A percentile compares a stretch with the other conserved stretches of the same genome.
These are phyloP conservation scores for Hyles euphorbiae DNA, from an alignment of 1,140 invertebrate genomes.

Conservation along the genomic window DNA sequence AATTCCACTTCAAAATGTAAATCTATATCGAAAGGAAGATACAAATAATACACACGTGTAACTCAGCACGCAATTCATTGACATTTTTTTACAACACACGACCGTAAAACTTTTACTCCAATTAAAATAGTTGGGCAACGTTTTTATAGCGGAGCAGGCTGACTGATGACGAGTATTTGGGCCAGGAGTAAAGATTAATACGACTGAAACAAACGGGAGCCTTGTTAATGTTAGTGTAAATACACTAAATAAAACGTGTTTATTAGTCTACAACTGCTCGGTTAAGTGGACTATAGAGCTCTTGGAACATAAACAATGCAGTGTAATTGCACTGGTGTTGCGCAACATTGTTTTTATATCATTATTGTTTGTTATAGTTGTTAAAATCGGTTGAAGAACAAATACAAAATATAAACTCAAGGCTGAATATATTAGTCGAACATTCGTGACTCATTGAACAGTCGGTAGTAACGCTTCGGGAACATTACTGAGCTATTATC, in stretches of 20 bases:
- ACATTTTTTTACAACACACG: slow-evolving; percentile 49
- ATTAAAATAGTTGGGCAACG: slow-evolving; percentile 69
- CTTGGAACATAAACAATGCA: slow-evolving; percentile 51
- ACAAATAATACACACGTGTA: background rate
- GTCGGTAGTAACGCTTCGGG: slow-evolving; percentile 5
- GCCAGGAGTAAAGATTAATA: slow-evolving; percentile 57
- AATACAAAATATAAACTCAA: no score
- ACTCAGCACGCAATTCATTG: slow-evolving; percentile 28
- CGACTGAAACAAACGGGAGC: slow-evolving; percentile 47
- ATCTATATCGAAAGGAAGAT: background rate
- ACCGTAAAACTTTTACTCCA: slow-evolving; percentile 62
- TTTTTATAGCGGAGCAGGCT: slow-evolving; percentile 46
- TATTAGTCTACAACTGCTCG: slow-evolving; percentile 47
- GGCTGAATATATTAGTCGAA: no score
- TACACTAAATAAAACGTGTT: slow-evolving; percentile 50
- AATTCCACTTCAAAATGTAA: no score
- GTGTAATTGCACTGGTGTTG: slow-evolving; percentile 43
- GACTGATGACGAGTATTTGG: slow-evolving; percentile 59
- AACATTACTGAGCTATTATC: slow-evolving; percentile 19
- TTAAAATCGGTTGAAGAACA: no score
- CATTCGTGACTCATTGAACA: background rate
- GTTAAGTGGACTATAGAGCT: slow-evolving; percentile 32
- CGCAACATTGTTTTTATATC: slow-evolving; percentile 22
- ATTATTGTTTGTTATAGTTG: slow-evolving; percentile 5
- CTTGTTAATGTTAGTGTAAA: slow-evolving; percentile 56